Evolutionary conservation across 2,888 invertebrate species (phyloP).

Genomic region (Pheosia tremula): DNA sequence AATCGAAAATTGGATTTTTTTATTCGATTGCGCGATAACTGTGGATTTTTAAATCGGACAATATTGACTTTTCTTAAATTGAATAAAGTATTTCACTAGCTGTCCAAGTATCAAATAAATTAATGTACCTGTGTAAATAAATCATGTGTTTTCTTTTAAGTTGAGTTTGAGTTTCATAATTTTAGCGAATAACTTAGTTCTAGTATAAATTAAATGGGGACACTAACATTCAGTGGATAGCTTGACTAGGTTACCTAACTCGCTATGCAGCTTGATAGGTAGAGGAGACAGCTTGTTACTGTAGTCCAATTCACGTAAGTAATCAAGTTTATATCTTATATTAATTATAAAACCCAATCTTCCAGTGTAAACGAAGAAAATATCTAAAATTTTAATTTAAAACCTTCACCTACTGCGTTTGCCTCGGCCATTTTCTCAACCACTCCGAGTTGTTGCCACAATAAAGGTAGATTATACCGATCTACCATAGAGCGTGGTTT

Average conservation of each 20-base stretch:
- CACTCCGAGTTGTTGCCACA: constrained; percentile 10
- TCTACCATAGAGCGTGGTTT: constrained; percentile 51
- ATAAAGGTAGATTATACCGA: constrained; percentile 47
- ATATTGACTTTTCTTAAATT: constrained; percentile 5
- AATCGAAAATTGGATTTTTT: constrained; percentile 70
- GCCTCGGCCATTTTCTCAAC: neutral
- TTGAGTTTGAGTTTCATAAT: too few relatives aligned
- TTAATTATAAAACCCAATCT: neutral
- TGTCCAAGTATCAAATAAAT: too few relatives aligned
- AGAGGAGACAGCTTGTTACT: too few relatives aligned
- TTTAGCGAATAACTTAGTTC: too few relatives aligned
- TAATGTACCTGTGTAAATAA: too few relatives aligned
- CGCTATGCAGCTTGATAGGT: too few relatives aligned
- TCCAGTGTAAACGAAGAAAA: neutral
- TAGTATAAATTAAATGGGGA: too few relatives aligned
- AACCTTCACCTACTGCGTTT: neutral
- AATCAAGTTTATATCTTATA: too few relatives aligned
- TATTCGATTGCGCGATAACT: constrained; percentile 49
- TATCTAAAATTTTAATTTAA: neutral
- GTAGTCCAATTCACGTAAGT: too few relatives aligned
- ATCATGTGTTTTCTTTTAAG: too few relatives aligned
- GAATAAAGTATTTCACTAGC: neutral
- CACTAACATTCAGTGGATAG: too few relatives aligned
- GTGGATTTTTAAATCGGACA: constrained; percentile 37
- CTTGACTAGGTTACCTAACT: too few relatives aligned